Evolutionary conservation across 1,140 invertebrate species (phyloP), one percentile per base, ranked within the genome.

Genomic region (Macrocentrus cingulum): DNA sequence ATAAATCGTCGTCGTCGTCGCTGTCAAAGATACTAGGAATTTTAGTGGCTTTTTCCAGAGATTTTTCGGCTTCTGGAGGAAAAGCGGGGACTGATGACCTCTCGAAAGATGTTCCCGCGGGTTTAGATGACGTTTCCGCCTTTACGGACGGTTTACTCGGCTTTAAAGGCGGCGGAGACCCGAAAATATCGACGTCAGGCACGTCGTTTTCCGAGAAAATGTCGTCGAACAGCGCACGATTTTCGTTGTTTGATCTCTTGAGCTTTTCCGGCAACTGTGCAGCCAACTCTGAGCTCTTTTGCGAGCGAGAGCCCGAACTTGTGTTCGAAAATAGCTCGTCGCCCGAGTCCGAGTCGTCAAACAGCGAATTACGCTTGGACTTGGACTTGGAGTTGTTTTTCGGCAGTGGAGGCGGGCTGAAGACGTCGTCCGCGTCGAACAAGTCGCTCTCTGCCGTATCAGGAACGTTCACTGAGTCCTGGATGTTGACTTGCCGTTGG

Each of bases 271-370:
- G 44, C 9, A 49, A 53, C 5, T 64, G 53, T 19, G 64, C 55
- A 6, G 53, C 39, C 34, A 62, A 61, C 22, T 75, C 70, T 5
- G 60, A 63, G 48, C 71, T 74, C 52, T 69, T 71, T 15, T 70
- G 65, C 4, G 72, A 73, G 15, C 66, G 66, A 1, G 70, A 68
- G 41, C 69, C 70, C 16, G 70, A 70, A 32, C 69, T 74, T 4
- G 66, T 63, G 37, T 63, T 69, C 3, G 65, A 66, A 45, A 76
- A 75, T 18, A 76, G 61, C 25, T 76, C 74, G 45, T 76, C 73
- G 9, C 65, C 68, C 20, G 73, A 74, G 52, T 74, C 73, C 1
- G 70, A 75, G 13, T 75, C 72, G 41, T 75, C 73, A 54, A 75
- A 75, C 11, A 74, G 46, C 7, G 67, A 74, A 5, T 72, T 73